phyloP scores from a whole-genome alignment of 2,113 vertebrate genomes.

The Calidris pygmaea region DNA sequence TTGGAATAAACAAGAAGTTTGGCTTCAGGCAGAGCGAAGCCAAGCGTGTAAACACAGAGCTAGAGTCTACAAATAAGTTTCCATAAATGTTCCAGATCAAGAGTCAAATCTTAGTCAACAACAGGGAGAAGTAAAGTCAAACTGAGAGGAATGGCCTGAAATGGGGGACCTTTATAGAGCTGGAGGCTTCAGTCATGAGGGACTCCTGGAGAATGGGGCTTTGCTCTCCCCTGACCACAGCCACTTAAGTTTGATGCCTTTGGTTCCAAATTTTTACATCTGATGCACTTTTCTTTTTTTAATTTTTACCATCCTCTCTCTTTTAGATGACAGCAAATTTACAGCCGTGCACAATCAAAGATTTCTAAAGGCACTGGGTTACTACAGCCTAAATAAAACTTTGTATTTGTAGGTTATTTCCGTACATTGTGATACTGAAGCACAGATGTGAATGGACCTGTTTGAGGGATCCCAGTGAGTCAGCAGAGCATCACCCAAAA shows the following conservation, averaged over 20 bases:
- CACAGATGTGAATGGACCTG: not conserved
- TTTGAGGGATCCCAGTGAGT: not conserved
- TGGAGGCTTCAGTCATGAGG: not conserved
- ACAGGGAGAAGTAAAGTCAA: not conserved
- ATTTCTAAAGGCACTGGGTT: not conserved
- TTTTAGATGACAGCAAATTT: not conserved
- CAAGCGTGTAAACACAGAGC: not conserved
- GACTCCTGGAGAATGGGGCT: not conserved
- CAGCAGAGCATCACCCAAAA: not conserved
- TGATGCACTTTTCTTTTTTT: no score
- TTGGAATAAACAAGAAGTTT: not conserved
- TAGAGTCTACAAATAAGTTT: not conserved
- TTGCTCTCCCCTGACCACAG: not conserved
- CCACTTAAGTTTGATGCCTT: not conserved
- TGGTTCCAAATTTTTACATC: not conserved
- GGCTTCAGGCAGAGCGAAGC: not conserved
- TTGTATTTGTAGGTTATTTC: rapidly evolving
- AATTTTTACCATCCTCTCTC: not conserved
- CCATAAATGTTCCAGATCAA: not conserved
- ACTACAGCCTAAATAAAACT: not conserved
- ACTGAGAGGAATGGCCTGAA: not conserved
- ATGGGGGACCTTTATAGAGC: not conserved
- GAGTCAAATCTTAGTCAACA: not conserved
- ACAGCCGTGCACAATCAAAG: rapidly evolving
- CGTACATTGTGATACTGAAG: rapidly evolving